Conservation (phyloP, 2,888 invertebrate genomes). For the Nebria salina region DNA sequence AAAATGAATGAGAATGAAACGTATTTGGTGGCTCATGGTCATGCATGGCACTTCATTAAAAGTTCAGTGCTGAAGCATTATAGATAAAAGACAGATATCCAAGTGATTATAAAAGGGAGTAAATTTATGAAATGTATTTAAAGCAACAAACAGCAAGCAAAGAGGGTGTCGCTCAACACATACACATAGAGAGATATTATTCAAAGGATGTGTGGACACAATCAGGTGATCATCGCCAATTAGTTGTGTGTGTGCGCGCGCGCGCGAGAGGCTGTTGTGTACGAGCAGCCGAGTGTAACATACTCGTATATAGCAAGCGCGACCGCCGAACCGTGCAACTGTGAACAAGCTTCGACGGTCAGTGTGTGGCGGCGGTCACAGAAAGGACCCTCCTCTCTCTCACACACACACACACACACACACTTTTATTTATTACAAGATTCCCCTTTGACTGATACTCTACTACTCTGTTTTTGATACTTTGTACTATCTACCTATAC, state of each 20-base stretch:
- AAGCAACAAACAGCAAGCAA: background rate
- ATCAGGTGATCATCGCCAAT: conserved; percentile 44
- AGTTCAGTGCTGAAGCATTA: background rate
- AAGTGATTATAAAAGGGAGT: background rate
- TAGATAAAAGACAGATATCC: conserved; percentile 1
- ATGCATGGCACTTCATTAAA: background rate
- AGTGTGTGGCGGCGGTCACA: conserved; percentile 11
- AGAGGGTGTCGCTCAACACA: conserved; percentile 2
- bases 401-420: conserved; percentile 6
- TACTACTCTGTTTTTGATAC: background rate
- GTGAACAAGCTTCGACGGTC: conserved; percentile 27
- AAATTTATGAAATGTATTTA: background rate
- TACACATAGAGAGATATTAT: background rate
- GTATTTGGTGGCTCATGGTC: background rate
- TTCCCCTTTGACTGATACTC: background rate
- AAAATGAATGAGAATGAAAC: background rate
- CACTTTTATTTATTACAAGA: background rate
- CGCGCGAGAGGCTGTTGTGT: conserved; percentile 20
- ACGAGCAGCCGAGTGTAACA: conserved; percentile 15
- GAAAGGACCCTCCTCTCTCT: background rate
- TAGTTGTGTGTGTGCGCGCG: conserved; percentile 30
- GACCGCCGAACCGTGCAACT: conserved; percentile 40
- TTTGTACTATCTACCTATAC: background rate
- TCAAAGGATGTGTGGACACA: conserved; percentile 7
- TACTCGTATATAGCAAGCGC: background rate